phyloP scores from a whole-genome alignment of 2,113 vertebrate genomes.

The Scomber scombrus region DNA sequence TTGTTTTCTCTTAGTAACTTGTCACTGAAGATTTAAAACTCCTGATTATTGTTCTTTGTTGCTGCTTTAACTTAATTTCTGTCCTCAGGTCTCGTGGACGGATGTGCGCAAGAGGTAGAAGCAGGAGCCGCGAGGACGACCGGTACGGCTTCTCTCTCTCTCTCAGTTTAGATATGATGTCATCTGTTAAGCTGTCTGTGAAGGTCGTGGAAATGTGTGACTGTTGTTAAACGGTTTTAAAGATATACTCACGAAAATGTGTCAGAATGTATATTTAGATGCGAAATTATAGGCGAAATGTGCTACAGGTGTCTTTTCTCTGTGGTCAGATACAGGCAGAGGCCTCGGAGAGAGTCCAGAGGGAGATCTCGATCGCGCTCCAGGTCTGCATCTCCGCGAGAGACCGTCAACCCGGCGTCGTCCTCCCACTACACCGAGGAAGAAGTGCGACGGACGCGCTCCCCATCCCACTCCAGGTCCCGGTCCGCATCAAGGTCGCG shows the following conservation, averaged over 20 bases:
- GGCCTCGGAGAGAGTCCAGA: constrained; percentile 84
- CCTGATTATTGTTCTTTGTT: too few relatives aligned
- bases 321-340: constrained; percentile 88
- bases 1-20: constrained; percentile 74
- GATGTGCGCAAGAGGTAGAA: constrained; percentile 88
- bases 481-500: constrained; percentile 93
- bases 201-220: neutral
- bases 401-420: constrained; percentile 86
- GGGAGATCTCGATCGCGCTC: constrained; percentile 86
- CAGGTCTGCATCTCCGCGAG: constrained; percentile 88
- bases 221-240: neutral
- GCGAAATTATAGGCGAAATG: too few relatives aligned
- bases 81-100: constrained; percentile 84
- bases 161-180: neutral
- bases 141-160: constrained; percentile 82
- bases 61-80: constrained; percentile 52
- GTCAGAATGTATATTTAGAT: too few relatives aligned
- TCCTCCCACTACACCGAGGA: constrained; percentile 86
- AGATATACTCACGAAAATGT: too few relatives aligned
- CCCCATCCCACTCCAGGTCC: constrained; percentile 83
- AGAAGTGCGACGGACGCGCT: constrained; percentile 72
- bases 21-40: too few relatives aligned
- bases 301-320: neutral
- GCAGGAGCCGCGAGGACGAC: constrained; percentile 95
- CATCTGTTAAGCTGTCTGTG: neutral